These are phyloP conservation scores for Hylaea fasciaria DNA, from an alignment of 2,888 invertebrate species.

Conservation along the genomic window DNA sequence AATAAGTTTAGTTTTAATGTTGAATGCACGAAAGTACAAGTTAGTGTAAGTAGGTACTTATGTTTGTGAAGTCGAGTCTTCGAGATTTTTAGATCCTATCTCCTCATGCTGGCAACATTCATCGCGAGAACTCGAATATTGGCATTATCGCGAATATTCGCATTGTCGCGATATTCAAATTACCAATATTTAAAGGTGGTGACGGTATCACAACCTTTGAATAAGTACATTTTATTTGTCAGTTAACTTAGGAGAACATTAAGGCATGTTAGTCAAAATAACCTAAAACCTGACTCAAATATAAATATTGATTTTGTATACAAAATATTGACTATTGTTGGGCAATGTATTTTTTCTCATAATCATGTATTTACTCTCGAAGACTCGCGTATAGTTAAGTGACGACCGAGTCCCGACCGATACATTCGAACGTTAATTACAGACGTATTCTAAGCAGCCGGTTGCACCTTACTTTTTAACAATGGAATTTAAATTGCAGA, in stretches of 20 bases:
- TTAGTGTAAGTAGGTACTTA: constrained; percentile 75
- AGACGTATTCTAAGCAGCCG: constrained; percentile 28
- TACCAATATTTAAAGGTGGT: too few relatives aligned
- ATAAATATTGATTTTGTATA: too few relatives aligned
- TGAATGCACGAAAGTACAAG: constrained; percentile 76
- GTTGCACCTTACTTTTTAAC: constrained; percentile 7
- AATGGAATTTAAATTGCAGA: constrained; percentile 21
- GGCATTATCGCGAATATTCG: background rate
- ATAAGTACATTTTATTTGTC: too few relatives aligned
- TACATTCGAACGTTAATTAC: constrained; percentile 64
- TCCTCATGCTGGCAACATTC: background rate
- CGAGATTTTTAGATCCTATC: constrained; percentile 1
- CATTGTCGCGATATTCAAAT: too few relatives aligned
- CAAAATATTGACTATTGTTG: too few relatives aligned
- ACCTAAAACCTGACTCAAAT: too few relatives aligned
- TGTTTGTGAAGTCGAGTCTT: constrained; percentile 29
- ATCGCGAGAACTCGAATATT: background rate
- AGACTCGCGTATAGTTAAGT: constrained; percentile 32
- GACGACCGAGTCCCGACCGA: constrained; percentile 63
- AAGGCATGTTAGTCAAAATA: too few relatives aligned
- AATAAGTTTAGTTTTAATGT: constrained; percentile 45
- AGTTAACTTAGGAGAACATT: too few relatives aligned
- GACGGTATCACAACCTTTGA: too few relatives aligned
- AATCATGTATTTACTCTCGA: constrained; percentile 16
- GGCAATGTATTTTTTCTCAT: too few relatives aligned